Percentiles rank a stretch among this genome's conserved stretches.
Evolutionary conservation across 1,140 invertebrate species (phyloP).

Genomic region (Nylanderia fulva): DNA sequence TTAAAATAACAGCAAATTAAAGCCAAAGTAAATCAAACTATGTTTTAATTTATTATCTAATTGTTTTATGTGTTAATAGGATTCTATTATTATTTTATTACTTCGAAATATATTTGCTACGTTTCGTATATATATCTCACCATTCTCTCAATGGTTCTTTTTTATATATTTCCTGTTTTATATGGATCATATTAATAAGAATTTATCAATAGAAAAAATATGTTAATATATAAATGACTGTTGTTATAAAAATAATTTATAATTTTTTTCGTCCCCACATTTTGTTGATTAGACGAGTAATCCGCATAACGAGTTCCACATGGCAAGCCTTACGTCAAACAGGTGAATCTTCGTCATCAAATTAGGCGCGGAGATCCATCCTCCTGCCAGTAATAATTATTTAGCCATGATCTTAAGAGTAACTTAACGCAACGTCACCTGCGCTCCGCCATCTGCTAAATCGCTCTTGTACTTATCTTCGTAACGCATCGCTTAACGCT

Average conservation of each 20-base stretch:
- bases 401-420: slow-evolving; percentile 61
- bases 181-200: not conserved
- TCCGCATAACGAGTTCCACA: slow-evolving; percentile 20
- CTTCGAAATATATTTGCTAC: not conserved
- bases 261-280: not conserved
- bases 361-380: slow-evolving; percentile 66
- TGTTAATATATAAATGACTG: not conserved
- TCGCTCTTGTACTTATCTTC: slow-evolving; percentile 49
- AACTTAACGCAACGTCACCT: slow-evolving; percentile 69
- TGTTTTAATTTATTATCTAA: not conserved
- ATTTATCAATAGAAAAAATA: not conserved
- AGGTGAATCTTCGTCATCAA: slow-evolving; percentile 53
- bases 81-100: slow-evolving; percentile 6
- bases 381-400: slow-evolving; percentile 67
- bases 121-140: not conserved
- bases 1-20: not conserved
- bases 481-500: slow-evolving; percentile 47
- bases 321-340: slow-evolving; percentile 11
- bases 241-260: not conserved
- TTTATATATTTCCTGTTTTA: not conserved
- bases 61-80: not conserved
- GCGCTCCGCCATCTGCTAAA: slow-evolving; percentile 61
- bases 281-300: slow-evolving; percentile 43
- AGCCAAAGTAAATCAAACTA: not conserved
- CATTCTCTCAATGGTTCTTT: not conserved